Evolutionary conservation across 2,113 vertebrate species (phyloP).

Genomic region (Rhinopomastus cyanomelas): DNA sequence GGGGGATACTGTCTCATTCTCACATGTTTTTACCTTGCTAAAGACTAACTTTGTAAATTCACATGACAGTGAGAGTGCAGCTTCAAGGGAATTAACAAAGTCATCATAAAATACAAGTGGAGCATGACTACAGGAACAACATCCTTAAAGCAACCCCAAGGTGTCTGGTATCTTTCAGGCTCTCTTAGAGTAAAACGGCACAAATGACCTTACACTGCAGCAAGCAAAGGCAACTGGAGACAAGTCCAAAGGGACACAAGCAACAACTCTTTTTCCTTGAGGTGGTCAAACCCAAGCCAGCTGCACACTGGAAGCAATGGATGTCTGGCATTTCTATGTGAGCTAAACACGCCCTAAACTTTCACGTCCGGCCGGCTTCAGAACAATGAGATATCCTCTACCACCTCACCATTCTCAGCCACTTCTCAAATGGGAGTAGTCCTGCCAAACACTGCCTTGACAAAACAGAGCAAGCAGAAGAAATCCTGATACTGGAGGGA

Average conservation of each 20-base stretch:
- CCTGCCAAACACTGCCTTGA: neutral
- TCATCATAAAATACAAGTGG: neutral
- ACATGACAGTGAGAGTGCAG: neutral
- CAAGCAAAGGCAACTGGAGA: neutral
- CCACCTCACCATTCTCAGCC: neutral
- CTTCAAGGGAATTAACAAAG: neutral
- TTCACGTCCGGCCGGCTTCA: neutral
- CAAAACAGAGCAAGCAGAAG: neutral
- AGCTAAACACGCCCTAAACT: neutral
- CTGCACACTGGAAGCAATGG: neutral
- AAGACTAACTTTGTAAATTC: neutral
- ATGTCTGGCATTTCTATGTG: neutral
- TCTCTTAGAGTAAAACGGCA: neutral
- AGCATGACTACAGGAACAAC: neutral
- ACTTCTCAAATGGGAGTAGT: neutral
- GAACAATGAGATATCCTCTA: neutral
- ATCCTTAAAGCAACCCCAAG: neutral
- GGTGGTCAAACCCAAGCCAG: neutral
- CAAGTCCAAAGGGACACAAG: neutral
- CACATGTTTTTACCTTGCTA: neutral
- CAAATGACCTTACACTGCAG: neutral
- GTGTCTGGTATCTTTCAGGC: neutral
- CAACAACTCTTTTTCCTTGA: conserved; percentile 3
- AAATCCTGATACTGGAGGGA: neutral
- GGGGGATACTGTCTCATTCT: neutral